A percentile compares a stretch with the other conserved stretches of the same genome.
Evolutionary conservation across 2,888 invertebrate species (phyloP).

Genomic region (Hedya salicella): DNA sequence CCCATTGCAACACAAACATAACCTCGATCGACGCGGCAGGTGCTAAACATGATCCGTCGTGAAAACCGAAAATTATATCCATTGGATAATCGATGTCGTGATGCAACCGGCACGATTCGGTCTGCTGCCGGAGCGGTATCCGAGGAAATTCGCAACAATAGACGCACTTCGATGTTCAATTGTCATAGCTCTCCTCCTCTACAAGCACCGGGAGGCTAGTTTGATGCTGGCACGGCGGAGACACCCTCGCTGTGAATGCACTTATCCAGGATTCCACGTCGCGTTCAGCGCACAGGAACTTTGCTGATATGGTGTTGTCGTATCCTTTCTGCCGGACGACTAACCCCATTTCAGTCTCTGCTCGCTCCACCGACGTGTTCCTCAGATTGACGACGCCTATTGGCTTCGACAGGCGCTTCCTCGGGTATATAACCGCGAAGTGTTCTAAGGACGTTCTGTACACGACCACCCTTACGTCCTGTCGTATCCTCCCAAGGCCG

Average conservation of each 20-base stretch:
- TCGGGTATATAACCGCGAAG: slow-evolving; percentile 87
- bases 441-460: slow-evolving; percentile 87
- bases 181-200: slow-evolving; percentile 82
- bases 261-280: slow-evolving; percentile 86
- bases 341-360: slow-evolving; percentile 80
- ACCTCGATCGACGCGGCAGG: slow-evolving; percentile 56
- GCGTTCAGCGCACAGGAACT: slow-evolving; percentile 84
- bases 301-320: slow-evolving; percentile 85
- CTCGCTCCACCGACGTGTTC: slow-evolving; percentile 85
- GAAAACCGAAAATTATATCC: slow-evolving; percentile 54
- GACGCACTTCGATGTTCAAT: slow-evolving; percentile 33
- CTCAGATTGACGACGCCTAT: slow-evolving; percentile 86
- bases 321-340: slow-evolving; percentile 86
- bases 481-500: slow-evolving; percentile 84
- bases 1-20: slow-evolving; percentile 75
- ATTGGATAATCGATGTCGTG: slow-evolving; percentile 47
- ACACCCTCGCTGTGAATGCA: slow-evolving; percentile 81
- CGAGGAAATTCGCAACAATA: slow-evolving; percentile 28
- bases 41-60: slow-evolving; percentile 55
- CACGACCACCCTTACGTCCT: slow-evolving; percentile 86
- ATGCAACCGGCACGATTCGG: slow-evolving; percentile 41
- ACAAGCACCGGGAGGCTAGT: slow-evolving; percentile 85
- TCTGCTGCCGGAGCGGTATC: slow-evolving; percentile 33
- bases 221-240: slow-evolving; percentile 79
- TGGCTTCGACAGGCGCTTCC: slow-evolving; percentile 86